phyloP scores from a whole-genome alignment of 2,888 invertebrate species.

The Pyrocoelia pectoralis region DNA sequence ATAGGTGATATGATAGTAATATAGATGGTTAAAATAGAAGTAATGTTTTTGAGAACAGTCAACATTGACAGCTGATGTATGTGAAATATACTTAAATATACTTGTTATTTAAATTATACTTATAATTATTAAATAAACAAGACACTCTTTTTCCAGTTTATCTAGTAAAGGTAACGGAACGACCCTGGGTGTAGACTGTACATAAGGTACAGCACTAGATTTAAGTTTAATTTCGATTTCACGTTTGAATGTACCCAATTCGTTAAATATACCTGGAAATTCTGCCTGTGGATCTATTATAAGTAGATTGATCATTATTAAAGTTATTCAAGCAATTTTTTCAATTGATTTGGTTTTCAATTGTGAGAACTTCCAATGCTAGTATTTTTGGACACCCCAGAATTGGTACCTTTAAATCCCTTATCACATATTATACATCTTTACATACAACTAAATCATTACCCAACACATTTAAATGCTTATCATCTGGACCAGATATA shows the following conservation, averaged over 20 bases:
- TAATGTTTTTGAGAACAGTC: too few relatives aligned
- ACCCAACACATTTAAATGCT: conserved; percentile 4
- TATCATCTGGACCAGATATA: background rate
- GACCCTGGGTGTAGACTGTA: conserved; percentile 24
- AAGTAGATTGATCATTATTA: conserved; percentile 1
- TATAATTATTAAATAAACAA: too few relatives aligned
- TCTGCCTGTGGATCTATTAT: too few relatives aligned
- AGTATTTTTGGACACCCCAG: conserved; percentile 2
- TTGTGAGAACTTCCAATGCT: background rate
- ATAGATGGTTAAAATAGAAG: too few relatives aligned
- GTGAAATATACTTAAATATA: too few relatives aligned
- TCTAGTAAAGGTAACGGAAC: conserved; percentile 27
- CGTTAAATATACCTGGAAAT: conserved; percentile 5
- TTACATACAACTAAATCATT: too few relatives aligned
- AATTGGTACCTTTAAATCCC: background rate
- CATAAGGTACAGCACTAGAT: conserved; percentile 7
- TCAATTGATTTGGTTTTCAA: background rate
- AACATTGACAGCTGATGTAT: too few relatives aligned
- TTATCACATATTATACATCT: background rate
- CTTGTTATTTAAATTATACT: too few relatives aligned
- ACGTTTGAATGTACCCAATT: background rate
- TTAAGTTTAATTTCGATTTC: conserved; percentile 8
- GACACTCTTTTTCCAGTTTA: conserved; percentile 24
- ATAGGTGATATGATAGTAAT: too few relatives aligned
- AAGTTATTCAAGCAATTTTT: background rate